Evolutionary conservation across 2,888 invertebrate species (phyloP), one percentile per base, ranked within the genome.

Genomic region (Rhagophthalmus giganteus): DNA sequence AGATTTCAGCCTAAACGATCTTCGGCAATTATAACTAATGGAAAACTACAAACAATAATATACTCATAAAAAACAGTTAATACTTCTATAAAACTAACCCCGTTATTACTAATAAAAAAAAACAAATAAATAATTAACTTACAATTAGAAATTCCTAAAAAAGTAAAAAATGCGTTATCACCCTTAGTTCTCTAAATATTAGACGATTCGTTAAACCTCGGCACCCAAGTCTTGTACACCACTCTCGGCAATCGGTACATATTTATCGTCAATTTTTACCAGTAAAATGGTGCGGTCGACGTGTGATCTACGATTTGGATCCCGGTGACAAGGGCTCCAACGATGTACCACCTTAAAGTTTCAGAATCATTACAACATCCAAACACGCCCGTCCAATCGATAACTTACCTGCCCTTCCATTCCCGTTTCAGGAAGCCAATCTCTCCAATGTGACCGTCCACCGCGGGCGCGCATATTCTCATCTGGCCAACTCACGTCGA

Each of bases 401-500:
- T 10, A 33, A 24, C 20, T 16, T 60, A 90, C 87, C 70, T 84
- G 81, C 53, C 96, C 96, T 65, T 94, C 93, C 94, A 95, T 94
- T 6, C 95, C 95, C 8, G 86, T 84, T 59, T 85, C 82, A 0
- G 96, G 95, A 55, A 87, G 82, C 95, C 96, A 96, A 63, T 87
- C 85, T 58, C 86, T 85, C 97, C 96, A 97, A 61, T 84, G 85
- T 33, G 88, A 88, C 57, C 92, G 80, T 0, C 96, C 95, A 0
- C 96, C 96, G 58, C 87, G 81, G 54, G 85, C 84, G 42, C 94
- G 77, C 87, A 94, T 92, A 39, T 84, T 82, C 70, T 95, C 94
- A 61, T 87, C 88, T 0, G 97, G 97, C 97, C 97, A 98, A 61
- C 86, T 84, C n/a, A 96, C 94, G 67, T 95, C 95, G 51, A 94